Evolutionary conservation across 2,797 vertebrate species (phyloP).

Genomic region (Xenops minutus): DNA sequence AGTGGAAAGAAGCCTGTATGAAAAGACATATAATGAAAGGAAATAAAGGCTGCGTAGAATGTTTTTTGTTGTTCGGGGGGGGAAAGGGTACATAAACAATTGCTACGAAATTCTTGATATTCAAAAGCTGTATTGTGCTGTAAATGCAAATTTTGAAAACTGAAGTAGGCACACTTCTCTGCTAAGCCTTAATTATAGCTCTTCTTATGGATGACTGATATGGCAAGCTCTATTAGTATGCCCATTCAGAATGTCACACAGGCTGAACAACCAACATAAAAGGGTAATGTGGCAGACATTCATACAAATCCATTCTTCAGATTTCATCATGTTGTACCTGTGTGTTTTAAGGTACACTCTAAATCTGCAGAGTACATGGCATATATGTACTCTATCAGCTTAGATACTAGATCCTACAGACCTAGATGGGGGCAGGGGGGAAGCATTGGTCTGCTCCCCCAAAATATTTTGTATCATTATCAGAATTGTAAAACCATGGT

Average conservation of each 20-base stretch:
- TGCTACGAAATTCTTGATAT: background rate
- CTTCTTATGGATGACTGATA: background rate
- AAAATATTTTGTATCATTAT: background rate
- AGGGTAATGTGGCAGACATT: background rate
- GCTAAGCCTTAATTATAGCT: background rate
- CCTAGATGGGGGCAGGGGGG: background rate
- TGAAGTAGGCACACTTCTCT: background rate
- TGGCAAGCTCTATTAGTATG: background rate
- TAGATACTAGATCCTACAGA: background rate
- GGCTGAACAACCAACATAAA: background rate
- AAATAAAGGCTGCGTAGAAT: background rate
- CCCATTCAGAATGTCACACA: background rate
- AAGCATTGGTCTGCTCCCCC: background rate
- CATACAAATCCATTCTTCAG: background rate
- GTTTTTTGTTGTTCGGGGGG: background rate
- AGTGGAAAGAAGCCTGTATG: background rate
- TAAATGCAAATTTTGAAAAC: background rate
- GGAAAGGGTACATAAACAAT: background rate
- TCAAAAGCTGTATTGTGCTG: background rate
- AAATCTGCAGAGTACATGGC: background rate
- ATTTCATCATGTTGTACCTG: background rate
- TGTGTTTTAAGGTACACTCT: background rate
- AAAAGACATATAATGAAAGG: background rate
- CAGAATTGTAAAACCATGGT: background rate
- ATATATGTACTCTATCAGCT: background rate